Evolutionary conservation across 2,113 vertebrate species (phyloP), one percentile per base, ranked within the genome.

Genomic region (Anoplopoma fimbria): DNA sequence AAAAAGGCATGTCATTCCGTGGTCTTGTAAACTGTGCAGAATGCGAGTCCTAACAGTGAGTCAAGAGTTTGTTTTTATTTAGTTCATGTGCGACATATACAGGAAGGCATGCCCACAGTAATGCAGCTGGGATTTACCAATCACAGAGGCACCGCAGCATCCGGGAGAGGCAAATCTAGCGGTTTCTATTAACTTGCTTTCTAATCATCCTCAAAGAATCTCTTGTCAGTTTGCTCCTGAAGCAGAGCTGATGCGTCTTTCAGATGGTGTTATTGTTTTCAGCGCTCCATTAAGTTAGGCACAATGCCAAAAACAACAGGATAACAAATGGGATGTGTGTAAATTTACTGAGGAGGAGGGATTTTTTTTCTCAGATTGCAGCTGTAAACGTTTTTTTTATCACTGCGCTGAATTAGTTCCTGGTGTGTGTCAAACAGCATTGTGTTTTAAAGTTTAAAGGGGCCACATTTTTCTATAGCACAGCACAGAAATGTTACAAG

Each of bases 21-120:
- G 91, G 93, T 91, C 92, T 93, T 88, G 88, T 93, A 91, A 93
- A 93, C 79, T 76, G 63, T 6, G 69, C 84, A 58, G 87, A 83
- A 68, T 87, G 84, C 34, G 60, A 84, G 83, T 81, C 76, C 80
- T 75, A 77, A 85, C 81, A 89, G 74, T 85, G 81, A 91, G 83
- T 88, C 93, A 88, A 83, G 81, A 79, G 81, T 89, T 93, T 83
- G 83, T 89, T 92, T 93, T 91, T 90, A 89, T 93, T 92, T 87
- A 89, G 83, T 75, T 87, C 71, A 64, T 86, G 83, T 86, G 89
- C 81, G 75, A 91, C 90, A 92, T 70, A 87, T 90, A 91, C 83
- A 88, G 89, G 86, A 93, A 93, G 69, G 79, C 78, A n/a, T 86
- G 42, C 78, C 91, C 88, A 78, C 88, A 91, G 85, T 72, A 84